Evolutionary conservation across 1,140 invertebrate genomes (phyloP).

Genomic region (Scaptomyza graminum): DNA sequence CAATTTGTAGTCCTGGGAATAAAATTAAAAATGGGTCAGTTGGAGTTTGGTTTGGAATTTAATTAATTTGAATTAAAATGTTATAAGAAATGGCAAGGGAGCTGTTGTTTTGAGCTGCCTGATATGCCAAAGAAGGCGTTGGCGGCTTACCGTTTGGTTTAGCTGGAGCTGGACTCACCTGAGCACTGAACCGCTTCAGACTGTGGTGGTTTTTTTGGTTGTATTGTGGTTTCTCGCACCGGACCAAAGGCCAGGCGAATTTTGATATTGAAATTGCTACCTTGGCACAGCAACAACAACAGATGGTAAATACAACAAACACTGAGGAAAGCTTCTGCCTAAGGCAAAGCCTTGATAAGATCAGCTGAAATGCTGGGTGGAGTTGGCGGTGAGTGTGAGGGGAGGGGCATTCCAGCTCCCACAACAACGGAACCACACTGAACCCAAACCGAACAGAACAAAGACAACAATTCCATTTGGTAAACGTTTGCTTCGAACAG

Average conservation of each 20-base stretch:
- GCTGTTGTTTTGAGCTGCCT: conserved; percentile 25
- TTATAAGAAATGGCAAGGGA: conserved; percentile 45
- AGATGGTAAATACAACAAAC: conserved; percentile 27
- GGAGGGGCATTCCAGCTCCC: conserved; percentile 42
- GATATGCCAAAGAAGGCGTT: conserved; percentile 77
- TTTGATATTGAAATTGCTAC: conserved; percentile 81
- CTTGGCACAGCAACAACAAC: conserved; percentile 49
- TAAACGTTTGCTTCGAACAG: conserved; percentile 60
- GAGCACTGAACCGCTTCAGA: conserved; percentile 38
- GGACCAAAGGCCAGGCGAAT: conserved; percentile 74
- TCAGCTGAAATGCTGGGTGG: conserved; percentile 42
- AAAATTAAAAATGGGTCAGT: conserved; percentile 46
- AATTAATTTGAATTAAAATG: conserved; percentile 80
- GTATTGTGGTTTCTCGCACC: conserved; percentile 51
- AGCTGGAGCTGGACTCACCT: conserved; percentile 53
- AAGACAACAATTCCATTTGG: conserved; percentile 80
- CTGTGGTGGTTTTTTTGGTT: conserved; percentile 8
- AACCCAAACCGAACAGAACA: conserved; percentile 47
- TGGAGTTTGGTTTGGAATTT: conserved; percentile 49
- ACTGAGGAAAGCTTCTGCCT: conserved; percentile 65
- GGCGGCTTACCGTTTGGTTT: conserved; percentile 68
- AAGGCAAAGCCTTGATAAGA: conserved; percentile 68
- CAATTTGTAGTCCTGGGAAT: conserved; percentile 44
- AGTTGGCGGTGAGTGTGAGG: conserved; percentile 3
- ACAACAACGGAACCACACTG: conserved; percentile 51